Base-by-base conservation (phyloP, 2,888 invertebrate genomes). In the Pandemis corylana region DNA sequence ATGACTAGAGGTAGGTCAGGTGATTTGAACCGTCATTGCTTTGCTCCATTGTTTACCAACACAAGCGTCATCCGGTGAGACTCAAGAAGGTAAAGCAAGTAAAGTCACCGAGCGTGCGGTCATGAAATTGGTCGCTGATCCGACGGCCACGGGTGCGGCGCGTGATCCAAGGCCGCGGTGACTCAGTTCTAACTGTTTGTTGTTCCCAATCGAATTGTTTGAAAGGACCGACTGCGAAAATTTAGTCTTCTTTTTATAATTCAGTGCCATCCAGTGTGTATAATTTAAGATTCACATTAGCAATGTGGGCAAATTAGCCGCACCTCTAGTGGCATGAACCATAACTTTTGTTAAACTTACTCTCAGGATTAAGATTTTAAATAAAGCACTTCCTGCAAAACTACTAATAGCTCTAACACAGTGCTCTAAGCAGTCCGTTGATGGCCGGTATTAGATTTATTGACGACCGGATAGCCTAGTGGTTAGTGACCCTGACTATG, bases 71-170 rank as follows among this genome's bases (percentile, higher is more conserved):
- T 46, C n/a, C 46, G 20, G 64, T 28, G 53, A 56, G 71, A 71
- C 56, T 70, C 66, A 51, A 51, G 9, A 51, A 51, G 49, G 41
- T 62, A 62, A 42, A 42, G 42, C 41, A 15, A 44, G 68, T 36
- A 59, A 61, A 44, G 71, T 41, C 59, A 12, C 44, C 15, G 7
- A 46, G 13, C 41, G 9, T 41, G 46, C 61, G 67, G 62, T 67
- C 67, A 72, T 72, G 51, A 67, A 72, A 62, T 46, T 51, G 67
- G 51, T 51, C 62, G n/a, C 15, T 72, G 72, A 72, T 68, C 41
- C 13, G 66, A 46, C 49, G 42, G 10, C 71, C 67, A 68, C 72
- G 67, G 53, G 10, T 61, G 62, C 28, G 15, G 13, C 67, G 12
- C 72, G 67, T 72, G 72, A 67, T 53, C 42, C 51, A 28, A 72